Percentiles rank a stretch among this genome's conserved stretches.
These are phyloP conservation scores for Nautilus pompilius DNA, from an alignment of 1,140 invertebrate species.

Conservation along the genomic window DNA sequence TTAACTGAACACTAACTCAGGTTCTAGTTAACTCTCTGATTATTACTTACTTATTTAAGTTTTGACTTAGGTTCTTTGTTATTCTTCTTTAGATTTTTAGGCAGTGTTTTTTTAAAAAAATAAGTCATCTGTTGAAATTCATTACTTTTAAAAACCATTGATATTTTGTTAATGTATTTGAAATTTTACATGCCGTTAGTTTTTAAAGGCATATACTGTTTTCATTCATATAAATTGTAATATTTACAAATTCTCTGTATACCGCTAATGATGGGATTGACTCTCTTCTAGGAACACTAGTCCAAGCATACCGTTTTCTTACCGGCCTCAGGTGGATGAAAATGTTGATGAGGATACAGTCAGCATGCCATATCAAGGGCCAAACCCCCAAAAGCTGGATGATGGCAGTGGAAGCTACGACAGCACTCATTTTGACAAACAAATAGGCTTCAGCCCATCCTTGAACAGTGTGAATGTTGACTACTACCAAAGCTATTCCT, in stretches of 20 bases:
- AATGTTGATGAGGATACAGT: slow-evolving; percentile 74
- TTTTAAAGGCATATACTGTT: not conserved
- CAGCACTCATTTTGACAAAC: slow-evolving; percentile 69
- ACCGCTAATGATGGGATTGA: slow-evolving; percentile 12
- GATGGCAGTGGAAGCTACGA: slow-evolving; percentile 71
- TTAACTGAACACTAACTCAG: too few relatives aligned
- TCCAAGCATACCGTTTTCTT: slow-evolving; percentile 76
- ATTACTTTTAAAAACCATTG: not conserved
- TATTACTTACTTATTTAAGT: too few relatives aligned
- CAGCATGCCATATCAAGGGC: slow-evolving; percentile 73
- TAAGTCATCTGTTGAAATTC: not conserved
- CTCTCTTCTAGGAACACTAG: slow-evolving; percentile 66
- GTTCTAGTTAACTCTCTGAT: too few relatives aligned
- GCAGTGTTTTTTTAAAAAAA: too few relatives aligned
- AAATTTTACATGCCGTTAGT: not conserved
- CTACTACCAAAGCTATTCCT: slow-evolving; percentile 11
- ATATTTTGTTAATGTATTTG: not conserved
- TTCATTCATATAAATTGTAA: not conserved
- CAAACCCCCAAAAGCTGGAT: slow-evolving; percentile 36
- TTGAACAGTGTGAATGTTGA: slow-evolving; percentile 9
- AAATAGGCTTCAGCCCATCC: slow-evolving; percentile 6
- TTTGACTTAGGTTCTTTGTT: too few relatives aligned
- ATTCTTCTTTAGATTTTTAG: too few relatives aligned
- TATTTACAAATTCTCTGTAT: not conserved
- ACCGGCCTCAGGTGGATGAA: slow-evolving; percentile 78